Evolutionary conservation across 2,797 vertebrate genomes (phyloP).

Genomic region (Macrochelys suwanniensis): DNA sequence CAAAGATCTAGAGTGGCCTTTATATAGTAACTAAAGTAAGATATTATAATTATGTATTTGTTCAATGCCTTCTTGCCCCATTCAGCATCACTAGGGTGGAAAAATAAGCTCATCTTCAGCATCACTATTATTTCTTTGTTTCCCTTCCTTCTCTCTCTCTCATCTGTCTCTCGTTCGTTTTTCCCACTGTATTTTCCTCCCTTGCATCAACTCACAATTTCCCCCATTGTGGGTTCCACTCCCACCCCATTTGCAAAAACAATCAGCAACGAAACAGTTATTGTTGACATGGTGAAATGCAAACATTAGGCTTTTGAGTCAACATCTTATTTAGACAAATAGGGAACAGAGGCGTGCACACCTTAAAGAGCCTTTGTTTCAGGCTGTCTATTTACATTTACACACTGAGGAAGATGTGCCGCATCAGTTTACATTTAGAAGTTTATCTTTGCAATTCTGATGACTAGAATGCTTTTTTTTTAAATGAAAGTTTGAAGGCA

Average conservation of each 20-base stretch:
- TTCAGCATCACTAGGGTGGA: fast-evolving
- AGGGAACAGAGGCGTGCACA: background rate
- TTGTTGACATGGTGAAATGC: background rate
- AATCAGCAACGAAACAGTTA: background rate
- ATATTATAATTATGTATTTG: background rate
- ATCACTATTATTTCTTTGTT: background rate
- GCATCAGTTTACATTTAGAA: background rate
- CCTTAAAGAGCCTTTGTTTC: fast-evolving
- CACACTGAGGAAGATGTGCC: background rate
- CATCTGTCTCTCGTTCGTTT: background rate
- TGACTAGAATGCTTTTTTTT: background rate
- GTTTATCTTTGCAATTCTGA: background rate
- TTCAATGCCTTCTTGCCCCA: background rate
- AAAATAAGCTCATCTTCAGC: background rate
- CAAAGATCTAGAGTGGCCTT: background rate
- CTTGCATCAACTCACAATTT: background rate
- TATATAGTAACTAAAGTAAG: background rate
- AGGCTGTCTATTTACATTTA: background rate
- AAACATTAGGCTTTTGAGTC: background rate
- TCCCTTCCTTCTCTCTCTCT: background rate
- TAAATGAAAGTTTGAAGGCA: constrained; percentile 1
- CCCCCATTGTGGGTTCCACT: background rate
- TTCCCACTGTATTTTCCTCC: background rate
- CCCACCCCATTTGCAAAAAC: background rate
- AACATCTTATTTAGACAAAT: background rate